Base-by-base conservation (phyloP, 2,113 vertebrate species). In the Merops nubicus region DNA sequence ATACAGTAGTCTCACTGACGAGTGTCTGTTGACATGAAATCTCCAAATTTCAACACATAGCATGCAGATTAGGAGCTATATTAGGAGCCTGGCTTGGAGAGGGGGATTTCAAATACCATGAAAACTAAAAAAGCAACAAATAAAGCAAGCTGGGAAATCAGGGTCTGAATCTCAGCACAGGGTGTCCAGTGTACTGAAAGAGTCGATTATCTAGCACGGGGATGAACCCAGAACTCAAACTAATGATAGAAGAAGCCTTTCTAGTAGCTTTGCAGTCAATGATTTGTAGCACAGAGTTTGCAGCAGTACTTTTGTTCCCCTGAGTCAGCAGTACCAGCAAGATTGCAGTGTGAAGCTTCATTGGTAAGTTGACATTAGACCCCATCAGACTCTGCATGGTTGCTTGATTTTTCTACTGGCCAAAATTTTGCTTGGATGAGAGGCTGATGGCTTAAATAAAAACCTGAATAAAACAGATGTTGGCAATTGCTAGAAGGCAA, bases 301-400 rank as follows among this genome's bases (percentile, higher is more conserved):
- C 91, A 80, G 59, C 50, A 74, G 85, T 88, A 8, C 50, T 88
- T 65, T 8, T 29, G 29, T 65, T 81, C 17, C 48, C 54, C 63
- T 74, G 64, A 78, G 76, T 94, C 91, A 94, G 79, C 82, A 88
- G 59, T 42, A 73, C n/a, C 59, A 45, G 63, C 26, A 50, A 23
- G 83, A 80, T 6, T 91, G 91, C 63, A 69, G 68, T 15, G 47
- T 57, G 54, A 59, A 65, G 63, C 67, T 60, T 85, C 38, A 28
- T 9, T 80, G 40, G 43, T 50, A 57, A 83, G 5, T 40, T 85
- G 75, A 23, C 70, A 42, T 4, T 34, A 21, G 45, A 62, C 34
- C 17, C 60, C 56, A 36, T 59, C 77, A 91, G 60, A 45, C 62
- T 57, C 5, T 3, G 22, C 36, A 8, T 0, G 3, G 65, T 65